Percentiles rank a stretch among this genome's conserved stretches.
Conservation (phyloP, 2,888 invertebrate genomes). For the Pandemis heparana region DNA sequence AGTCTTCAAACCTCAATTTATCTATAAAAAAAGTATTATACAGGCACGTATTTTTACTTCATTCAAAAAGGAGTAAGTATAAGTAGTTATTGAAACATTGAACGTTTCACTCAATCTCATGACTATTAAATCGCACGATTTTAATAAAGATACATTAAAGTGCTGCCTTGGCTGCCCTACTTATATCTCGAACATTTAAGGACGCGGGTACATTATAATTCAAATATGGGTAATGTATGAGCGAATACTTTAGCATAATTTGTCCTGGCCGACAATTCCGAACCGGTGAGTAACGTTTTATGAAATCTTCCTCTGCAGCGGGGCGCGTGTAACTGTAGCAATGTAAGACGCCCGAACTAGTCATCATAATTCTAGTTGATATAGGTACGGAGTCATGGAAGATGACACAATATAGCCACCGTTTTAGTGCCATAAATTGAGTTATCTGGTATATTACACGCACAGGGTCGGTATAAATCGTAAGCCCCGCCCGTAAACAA, state of each 20-base stretch:
- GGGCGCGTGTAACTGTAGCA: constrained; percentile 7
- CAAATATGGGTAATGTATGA: constrained; percentile 41
- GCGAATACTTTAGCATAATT: constrained; percentile 41
- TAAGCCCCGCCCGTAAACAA: constrained; percentile 61
- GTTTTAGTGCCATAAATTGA: constrained; percentile 70
- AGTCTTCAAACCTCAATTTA: not conserved
- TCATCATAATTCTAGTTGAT: constrained; percentile 65
- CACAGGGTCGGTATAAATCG: constrained; percentile 67
- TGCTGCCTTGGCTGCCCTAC: constrained; percentile 1
- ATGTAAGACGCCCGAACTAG: constrained; percentile 15
- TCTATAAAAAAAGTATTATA: not conserved
- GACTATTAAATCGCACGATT: not conserved
- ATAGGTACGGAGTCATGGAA: constrained; percentile 61
- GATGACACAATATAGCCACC: constrained; percentile 56
- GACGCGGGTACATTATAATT: constrained; percentile 36
- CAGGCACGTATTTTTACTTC: not conserved
- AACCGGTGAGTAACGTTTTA: constrained; percentile 31
- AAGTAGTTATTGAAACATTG: not conserved
- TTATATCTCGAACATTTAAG: constrained; percentile 36
- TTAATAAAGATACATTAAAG: not conserved
- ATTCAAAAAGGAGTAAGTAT: not conserved
- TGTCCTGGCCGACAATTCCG: constrained; percentile 27
- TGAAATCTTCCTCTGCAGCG: constrained; percentile 24
- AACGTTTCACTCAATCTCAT: not conserved
- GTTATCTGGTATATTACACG: constrained; percentile 74